phyloP scores from a whole-genome alignment of 2,113 vertebrate genomes.

The Peromyscus leucopus region DNA sequence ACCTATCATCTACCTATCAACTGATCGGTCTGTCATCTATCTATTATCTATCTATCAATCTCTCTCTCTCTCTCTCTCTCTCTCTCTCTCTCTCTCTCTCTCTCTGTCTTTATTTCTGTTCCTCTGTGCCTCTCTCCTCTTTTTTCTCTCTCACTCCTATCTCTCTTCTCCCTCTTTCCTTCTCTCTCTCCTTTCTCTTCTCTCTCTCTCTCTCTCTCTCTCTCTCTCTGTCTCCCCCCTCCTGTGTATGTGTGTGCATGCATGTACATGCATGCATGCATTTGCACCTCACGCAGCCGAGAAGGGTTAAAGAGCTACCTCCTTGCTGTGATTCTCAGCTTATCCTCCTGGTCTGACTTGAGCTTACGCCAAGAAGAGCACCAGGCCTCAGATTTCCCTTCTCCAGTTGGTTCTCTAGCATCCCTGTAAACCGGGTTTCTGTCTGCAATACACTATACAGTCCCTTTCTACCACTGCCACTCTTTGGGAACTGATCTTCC shows the following conservation, averaged over 20 bases:
- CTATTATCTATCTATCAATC: background rate
- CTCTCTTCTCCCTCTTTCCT: background rate
- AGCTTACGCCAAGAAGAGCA: background rate
- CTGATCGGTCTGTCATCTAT: background rate
- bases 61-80: background rate
- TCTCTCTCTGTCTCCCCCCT: background rate
- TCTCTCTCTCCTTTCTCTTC: background rate
- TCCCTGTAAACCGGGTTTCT: slow-evolving; percentile 48
- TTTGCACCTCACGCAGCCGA: background rate
- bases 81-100: background rate
- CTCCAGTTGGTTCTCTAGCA: slow-evolving; percentile 52
- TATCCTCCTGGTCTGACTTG: background rate
- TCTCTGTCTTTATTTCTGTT: background rate
- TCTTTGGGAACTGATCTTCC: slow-evolving; percentile 57
- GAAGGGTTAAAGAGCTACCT: background rate
- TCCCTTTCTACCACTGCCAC: background rate
- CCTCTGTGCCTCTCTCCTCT: no score
- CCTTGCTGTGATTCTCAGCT: background rate
- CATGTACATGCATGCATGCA: no score
- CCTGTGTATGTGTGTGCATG: background rate
- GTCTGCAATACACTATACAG: slow-evolving; percentile 60
- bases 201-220: background rate
- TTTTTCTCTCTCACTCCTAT: background rate
- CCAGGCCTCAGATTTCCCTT: slow-evolving; percentile 60
- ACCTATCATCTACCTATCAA: no score